Conservation (phyloP, 2,888 invertebrate species). For the Panzeria rudis region DNA sequence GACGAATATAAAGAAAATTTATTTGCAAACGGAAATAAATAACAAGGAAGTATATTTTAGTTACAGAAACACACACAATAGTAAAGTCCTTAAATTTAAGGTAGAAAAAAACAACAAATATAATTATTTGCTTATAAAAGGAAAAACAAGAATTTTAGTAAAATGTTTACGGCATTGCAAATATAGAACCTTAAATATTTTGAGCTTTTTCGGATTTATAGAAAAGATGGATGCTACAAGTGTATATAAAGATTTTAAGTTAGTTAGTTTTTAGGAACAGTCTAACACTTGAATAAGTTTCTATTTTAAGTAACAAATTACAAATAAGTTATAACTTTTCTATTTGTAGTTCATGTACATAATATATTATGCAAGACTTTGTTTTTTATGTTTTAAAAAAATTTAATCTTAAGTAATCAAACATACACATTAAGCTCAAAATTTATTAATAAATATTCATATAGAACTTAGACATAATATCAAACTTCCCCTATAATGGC, state of each 20-base stretch:
- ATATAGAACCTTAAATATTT: not conserved
- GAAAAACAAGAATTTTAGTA: not conserved
- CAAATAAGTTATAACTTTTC: not conserved
- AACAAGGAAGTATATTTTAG: not conserved
- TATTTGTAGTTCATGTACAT: slow-evolving; percentile 40
- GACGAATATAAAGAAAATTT: slow-evolving; percentile 8
- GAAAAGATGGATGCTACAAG: slow-evolving; percentile 5
- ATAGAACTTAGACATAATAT: slow-evolving; percentile 23
- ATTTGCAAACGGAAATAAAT: not conserved
- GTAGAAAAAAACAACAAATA: slow-evolving; percentile 11
- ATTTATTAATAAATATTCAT: slow-evolving; percentile 10
- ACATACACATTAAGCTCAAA: slow-evolving; percentile 3
- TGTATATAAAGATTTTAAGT: slow-evolving; percentile 39
- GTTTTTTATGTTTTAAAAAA: slow-evolving; percentile 56
- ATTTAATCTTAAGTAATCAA: slow-evolving; percentile 12
- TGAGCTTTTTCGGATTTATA: not conserved
- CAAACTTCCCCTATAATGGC: slow-evolving; percentile 41
- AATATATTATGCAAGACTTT: slow-evolving; percentile 58
- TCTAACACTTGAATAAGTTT: not conserved
- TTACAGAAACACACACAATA: not conserved
- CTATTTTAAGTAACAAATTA: not conserved
- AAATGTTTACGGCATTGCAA: slow-evolving; percentile 13
- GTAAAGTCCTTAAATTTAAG: slow-evolving; percentile 2
- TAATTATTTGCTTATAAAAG: slow-evolving; percentile 17
- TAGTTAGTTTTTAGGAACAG: not conserved